Evolutionary conservation across 2,888 invertebrate species (phyloP).

Genomic region (Erebia ligea): DNA sequence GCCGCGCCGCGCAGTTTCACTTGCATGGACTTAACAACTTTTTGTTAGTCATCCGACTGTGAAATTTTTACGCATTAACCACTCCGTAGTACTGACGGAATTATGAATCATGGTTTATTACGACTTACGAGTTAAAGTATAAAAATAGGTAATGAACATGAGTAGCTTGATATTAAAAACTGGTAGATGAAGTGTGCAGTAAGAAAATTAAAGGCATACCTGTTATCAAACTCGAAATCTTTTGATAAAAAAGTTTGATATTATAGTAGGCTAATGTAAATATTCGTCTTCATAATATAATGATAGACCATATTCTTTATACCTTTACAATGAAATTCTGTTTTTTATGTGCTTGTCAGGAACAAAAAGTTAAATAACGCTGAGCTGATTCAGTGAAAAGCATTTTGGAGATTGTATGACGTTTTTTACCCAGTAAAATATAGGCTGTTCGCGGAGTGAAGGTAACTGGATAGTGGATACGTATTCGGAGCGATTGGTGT

Average conservation of each 20-base stretch:
- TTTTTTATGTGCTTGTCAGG: neutral
- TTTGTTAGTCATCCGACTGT: slow-evolving; percentile 28
- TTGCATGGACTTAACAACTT: slow-evolving; percentile 31
- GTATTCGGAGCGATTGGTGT: slow-evolving; percentile 47
- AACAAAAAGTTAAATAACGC: neutral
- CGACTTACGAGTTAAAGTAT: neutral
- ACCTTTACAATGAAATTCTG: too few relatives aligned
- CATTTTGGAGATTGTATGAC: neutral
- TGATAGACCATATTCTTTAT: too few relatives aligned
- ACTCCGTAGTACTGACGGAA: slow-evolving; percentile 8
- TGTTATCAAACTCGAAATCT: too few relatives aligned
- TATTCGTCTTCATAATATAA: too few relatives aligned
- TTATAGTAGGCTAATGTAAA: too few relatives aligned
- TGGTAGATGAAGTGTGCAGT: neutral
- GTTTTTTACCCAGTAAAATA: neutral
- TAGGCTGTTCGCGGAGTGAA: slow-evolving; percentile 38
- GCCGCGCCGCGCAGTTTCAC: slow-evolving; percentile 37
- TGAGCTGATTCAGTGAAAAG: neutral
- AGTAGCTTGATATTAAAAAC: slow-evolving; percentile 1
- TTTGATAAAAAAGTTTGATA: too few relatives aligned
- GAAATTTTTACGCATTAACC: slow-evolving; percentile 25
- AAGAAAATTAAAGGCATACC: neutral
- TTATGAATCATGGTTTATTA: slow-evolving; percentile 1
- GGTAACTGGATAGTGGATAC: slow-evolving; percentile 47
- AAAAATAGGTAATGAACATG: neutral